Percentiles rank a stretch among this genome's conserved stretches.
These are phyloP conservation scores for Drosophila kanekoi DNA, from an alignment of 2,888 invertebrate genomes.

Conservation along the genomic window DNA sequence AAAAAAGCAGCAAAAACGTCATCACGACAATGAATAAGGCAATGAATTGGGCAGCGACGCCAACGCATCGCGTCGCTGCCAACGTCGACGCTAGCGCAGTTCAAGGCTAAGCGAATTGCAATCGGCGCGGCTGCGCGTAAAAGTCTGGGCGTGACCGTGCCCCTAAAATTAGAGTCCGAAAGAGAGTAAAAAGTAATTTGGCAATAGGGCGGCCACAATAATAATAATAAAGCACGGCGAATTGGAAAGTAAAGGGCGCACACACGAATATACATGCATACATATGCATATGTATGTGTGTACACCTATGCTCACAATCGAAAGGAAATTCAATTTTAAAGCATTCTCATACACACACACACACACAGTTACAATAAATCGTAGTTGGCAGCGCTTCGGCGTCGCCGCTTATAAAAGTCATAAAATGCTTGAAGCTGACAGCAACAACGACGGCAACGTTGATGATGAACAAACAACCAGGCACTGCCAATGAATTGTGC, in stretches of 20 bases:
- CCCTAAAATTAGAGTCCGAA: slow-evolving; percentile 9
- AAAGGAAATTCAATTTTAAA: slow-evolving; percentile 67
- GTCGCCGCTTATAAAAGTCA: slow-evolving; percentile 47
- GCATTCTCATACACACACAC: slow-evolving; percentile 45
- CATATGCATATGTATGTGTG: not conserved
- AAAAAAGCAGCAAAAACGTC: slow-evolving; percentile 1
- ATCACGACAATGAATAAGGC: slow-evolving; percentile 9
- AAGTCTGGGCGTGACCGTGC: slow-evolving; percentile 5
- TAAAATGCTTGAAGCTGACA: slow-evolving; percentile 43
- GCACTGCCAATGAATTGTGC: slow-evolving; percentile 71
- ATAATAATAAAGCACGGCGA: slow-evolving; percentile 46
- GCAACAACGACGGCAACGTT: slow-evolving; percentile 16
- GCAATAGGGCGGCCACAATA: slow-evolving; percentile 41
- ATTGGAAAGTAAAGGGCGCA: slow-evolving; percentile 70
- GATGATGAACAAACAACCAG: slow-evolving; percentile 51
- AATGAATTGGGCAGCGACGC: slow-evolving; percentile 31
- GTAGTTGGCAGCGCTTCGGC: slow-evolving; percentile 23
- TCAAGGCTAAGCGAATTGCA: slow-evolving; percentile 59
- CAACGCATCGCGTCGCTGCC: slow-evolving; percentile 42
- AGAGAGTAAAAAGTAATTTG: slow-evolving; percentile 39
- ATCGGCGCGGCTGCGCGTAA: slow-evolving; percentile 30
- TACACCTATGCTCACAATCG: slow-evolving; percentile 23
- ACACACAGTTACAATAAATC: slow-evolving; percentile 45
- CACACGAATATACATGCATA: slow-evolving; percentile 3
- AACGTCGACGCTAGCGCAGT: slow-evolving; percentile 35